phyloP scores from a whole-genome alignment of 2,113 vertebrate species.

The Sarotherodon lohbergeri region DNA sequence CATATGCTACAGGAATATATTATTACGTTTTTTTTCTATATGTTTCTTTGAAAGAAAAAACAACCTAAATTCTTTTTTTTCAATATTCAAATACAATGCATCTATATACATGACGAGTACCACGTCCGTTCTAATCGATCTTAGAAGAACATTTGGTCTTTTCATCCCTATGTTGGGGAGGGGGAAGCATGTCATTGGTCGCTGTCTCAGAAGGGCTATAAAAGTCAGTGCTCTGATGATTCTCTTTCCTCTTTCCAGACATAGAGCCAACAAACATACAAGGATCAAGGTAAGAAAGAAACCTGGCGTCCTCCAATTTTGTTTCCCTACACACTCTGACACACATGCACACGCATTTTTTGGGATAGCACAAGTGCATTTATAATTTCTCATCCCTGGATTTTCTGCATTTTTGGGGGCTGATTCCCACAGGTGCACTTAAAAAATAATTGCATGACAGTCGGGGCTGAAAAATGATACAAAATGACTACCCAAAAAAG shows the following conservation, averaged over 20 bases:
- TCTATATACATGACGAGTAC: rapidly evolving
- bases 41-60: not conserved
- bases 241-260: not conserved
- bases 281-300: not conserved
- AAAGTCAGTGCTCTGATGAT: not conserved
- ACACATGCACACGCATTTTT: not conserved
- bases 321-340: not conserved
- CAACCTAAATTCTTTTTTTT: not conserved
- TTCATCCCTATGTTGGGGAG: not conserved
- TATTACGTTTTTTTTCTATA: not conserved
- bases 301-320: rapidly evolving
- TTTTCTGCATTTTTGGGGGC: not conserved
- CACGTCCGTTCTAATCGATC: not conserved
- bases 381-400: not conserved
- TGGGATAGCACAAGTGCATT: not conserved
- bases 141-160: not conserved
- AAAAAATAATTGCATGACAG: not conserved
- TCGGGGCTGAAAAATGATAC: not conserved
- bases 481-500: not conserved
- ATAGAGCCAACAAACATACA: not conserved
- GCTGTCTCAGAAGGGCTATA: not conserved
- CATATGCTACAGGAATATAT: not conserved
- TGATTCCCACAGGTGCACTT: not conserved
- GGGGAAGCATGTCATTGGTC: not conserved
- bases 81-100: not conserved